Evolutionary conservation across 2,797 vertebrate species (phyloP), one percentile per base, ranked within the genome.

Genomic region (Pterois miles): DNA sequence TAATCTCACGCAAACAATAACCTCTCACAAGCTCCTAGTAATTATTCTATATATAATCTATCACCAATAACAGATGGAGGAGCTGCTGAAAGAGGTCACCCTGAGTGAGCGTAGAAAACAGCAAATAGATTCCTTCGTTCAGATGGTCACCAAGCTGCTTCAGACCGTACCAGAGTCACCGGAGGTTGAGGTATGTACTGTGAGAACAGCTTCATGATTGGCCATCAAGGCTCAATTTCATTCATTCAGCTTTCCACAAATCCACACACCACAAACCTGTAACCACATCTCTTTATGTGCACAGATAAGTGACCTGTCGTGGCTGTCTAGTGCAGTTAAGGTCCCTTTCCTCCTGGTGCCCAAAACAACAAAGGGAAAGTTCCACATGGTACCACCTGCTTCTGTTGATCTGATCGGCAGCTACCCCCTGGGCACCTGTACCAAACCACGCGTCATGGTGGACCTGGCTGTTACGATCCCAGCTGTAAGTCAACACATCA

Each of bases 401-500:
- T 95, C 97, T 25, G 71, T 99, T 40, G 95, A 94, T n/a, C 88
- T 98, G 76, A 96, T 99, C 14, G 98, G 98, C 65, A 99, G 98
- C 93, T 99, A 98, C 86, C 95, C 98, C 1, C 90, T 99, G 76
- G 97, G 96, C 46, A 98, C 96, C 20, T 99, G 97, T 68, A 88
- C 95, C 65, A 98, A 96, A 78, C 98, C 98, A 0, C 93, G 95
- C 63, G 71, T 99, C 74, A 93, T 94, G 0, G 96, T 99, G 82
- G 98, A 99, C 10, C 38, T 99, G 46, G 96, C 95, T 0, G 93
- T 98, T 81, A 97, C 94, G 20, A 98, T 99, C 92, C 98, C 98
- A 6, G 82, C 82, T 93, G 98, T 99, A 91, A 96, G 95, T 85
- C 31, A 18, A 33, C 25, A 6, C n/a, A 16, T 9, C 23, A 62